These are phyloP conservation scores for Chionis minor DNA, from an alignment of 2,113 vertebrate genomes.

Conservation along the genomic window DNA sequence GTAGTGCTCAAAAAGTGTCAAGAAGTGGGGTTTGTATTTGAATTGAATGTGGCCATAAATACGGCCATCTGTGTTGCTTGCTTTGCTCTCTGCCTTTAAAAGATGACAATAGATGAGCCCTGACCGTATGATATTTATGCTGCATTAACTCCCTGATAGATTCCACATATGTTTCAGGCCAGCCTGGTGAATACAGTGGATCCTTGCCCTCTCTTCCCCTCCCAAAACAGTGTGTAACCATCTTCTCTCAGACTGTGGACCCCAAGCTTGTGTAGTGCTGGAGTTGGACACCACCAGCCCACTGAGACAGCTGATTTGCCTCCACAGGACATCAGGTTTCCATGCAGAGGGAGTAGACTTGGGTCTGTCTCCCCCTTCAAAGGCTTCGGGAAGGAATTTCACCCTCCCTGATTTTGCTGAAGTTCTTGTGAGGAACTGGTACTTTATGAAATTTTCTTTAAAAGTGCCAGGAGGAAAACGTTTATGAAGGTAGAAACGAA, in stretches of 20 bases:
- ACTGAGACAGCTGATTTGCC: background rate
- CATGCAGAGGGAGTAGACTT: background rate
- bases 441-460: background rate
- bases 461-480: background rate
- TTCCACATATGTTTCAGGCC: background rate
- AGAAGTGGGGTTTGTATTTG: background rate
- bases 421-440: background rate
- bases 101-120: background rate
- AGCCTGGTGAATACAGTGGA: background rate
- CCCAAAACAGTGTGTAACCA: background rate
- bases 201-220: background rate
- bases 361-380: background rate
- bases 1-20: background rate
- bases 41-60: background rate
- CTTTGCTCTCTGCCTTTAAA: background rate
- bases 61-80: background rate
- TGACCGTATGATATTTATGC: background rate
- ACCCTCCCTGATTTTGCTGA: background rate
- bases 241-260: background rate
- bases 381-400: background rate
- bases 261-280: background rate
- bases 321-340: background rate
- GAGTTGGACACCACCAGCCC: background rate
- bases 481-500: background rate
- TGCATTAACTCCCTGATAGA: background rate